Base-by-base conservation (phyloP, 2,888 invertebrate genomes). In the Amblyjoppa fuscipennis region DNA sequence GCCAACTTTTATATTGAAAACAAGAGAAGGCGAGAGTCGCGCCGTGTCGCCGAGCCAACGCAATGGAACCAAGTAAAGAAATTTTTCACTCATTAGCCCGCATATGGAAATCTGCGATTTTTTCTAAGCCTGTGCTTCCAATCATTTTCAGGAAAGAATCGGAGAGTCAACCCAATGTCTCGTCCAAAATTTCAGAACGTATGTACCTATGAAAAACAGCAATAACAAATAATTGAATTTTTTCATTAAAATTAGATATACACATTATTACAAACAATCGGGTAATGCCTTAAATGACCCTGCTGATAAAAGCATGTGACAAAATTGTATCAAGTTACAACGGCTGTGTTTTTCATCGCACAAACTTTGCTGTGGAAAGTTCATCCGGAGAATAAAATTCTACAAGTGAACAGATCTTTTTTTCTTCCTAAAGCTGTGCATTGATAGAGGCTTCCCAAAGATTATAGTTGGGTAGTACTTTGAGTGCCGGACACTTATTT, bases 1-100 rank as follows among this genome's bases (percentile, higher is more conserved):
- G 38, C 97, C 97, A 1, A 96, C 97, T 20, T 96, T 97, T 89
- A 95, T 97, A 89, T 93, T 97, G 28, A 96, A 96, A 94, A 96
- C 96, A 0, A 94, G 97, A 85, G 97, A 97, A 93, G 94, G 94
- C 28, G 96, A 96, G 86, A 95, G 94, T 86, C 94, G 96, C 69
- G 95, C 96, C 0, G 94, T 95, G 7, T 96, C 96, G 68, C 96
- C 97, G 0, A 96, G 96, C 93, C 94, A 95, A 68, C 94, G 95
- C 68, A 93, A 93, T 90, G 93, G 93, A 76, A 90, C 90, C 76
- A 92, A 91, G 92, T 92, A 89, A 77, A 13, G 7, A 1, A 82
- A 38, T 41, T 51, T 82, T 9, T 59, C 5, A 13, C 5, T 25
- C 13, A 3, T 49, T 66, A 31, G 0, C 51, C 70, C n/a, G 20